These are phyloP conservation scores for Agrilus biguttatus DNA, from an alignment of 2,888 invertebrate genomes.

Conservation along the genomic window DNA sequence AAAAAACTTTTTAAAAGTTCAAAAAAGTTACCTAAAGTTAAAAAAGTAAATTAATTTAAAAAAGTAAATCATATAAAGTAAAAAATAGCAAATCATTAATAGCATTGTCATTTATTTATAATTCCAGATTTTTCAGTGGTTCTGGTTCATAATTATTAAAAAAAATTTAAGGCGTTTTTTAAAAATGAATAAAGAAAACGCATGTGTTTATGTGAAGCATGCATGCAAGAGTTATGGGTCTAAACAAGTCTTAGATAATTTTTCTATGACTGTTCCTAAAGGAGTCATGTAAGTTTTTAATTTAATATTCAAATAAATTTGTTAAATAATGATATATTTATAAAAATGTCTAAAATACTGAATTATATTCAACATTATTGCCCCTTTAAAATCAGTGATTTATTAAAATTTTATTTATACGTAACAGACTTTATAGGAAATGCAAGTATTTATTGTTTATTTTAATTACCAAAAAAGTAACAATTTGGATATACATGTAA, in stretches of 20 bases:
- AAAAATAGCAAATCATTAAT: too few species aligned
- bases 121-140: not conserved
- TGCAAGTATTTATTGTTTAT: too few species aligned
- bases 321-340: not conserved
- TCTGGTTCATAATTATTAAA: not conserved
- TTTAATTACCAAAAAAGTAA: too few species aligned
- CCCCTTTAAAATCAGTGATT: too few species aligned
- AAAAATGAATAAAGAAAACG: slow-evolving; percentile 10
- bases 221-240: slow-evolving; percentile 55
- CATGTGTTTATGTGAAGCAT: slow-evolving; percentile 52
- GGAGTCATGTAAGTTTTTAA: slow-evolving; percentile 58
- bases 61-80: too few species aligned
- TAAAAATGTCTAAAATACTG: not conserved
- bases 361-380: not conserved
- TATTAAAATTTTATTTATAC: too few species aligned
- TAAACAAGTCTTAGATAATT: slow-evolving; percentile 46
- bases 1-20: too few species aligned
- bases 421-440: too few species aligned
- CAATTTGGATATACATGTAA: too few species aligned
- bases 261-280: slow-evolving; percentile 59
- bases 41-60: too few species aligned
- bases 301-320: not conserved
- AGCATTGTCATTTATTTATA: too few species aligned
- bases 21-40: too few species aligned
- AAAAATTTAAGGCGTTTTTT: not conserved